Evolutionary conservation across 2,888 invertebrate species (phyloP), one percentile per base, ranked within the genome.

Genomic region (Tenthredo scrophulariae): DNA sequence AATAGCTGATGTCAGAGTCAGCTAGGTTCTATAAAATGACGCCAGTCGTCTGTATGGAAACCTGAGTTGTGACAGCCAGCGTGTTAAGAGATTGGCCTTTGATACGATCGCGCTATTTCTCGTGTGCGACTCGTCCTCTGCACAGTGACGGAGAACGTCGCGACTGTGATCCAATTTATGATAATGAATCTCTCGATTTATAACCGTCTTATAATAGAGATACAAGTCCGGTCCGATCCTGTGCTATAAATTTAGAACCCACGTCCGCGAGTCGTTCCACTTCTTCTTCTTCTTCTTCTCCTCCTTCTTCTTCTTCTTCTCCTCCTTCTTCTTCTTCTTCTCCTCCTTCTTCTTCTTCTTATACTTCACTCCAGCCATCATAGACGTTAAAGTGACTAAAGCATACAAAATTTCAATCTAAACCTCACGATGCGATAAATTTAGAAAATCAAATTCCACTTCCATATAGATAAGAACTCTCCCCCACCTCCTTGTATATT

Each of bases 131-230:
- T 40, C 80, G 50, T 50, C 54, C n/a, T 22, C 62, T 26, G 22
- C 62, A 62, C 46, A 9, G 50, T 80, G 77, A 77, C 77, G 54
- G 15, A 74, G 37, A 37, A 79, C 33, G 65, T 79, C 62, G 43
- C 46, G 70, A 62, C 65, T n/a, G 58, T 90, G 88, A 89, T 90
- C 90, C 90, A 90, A 91, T 91, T 91, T 91, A 91, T 90, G 91
- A 90, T 91, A 91, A 91, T 91, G 91, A 91, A 91, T 89, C 89
- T 87, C 85, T 43, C 86, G 88, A 90, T 91, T 91, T 91, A 91
- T 88, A 89, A 87, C 85, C 89, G 89, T 89, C 91, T 91, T 90
- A 89, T 90, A 89, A 90, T 89, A 90, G 90, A 91, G 90, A 91
- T 89, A 89, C 88, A 89, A 87, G 86, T 50, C n/a, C 22, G 13